Percentiles rank a stretch among this genome's conserved stretches.
These are phyloP conservation scores for Craterocephalus amniculus DNA, from an alignment of 2,797 vertebrate genomes.

Conservation along the genomic window DNA sequence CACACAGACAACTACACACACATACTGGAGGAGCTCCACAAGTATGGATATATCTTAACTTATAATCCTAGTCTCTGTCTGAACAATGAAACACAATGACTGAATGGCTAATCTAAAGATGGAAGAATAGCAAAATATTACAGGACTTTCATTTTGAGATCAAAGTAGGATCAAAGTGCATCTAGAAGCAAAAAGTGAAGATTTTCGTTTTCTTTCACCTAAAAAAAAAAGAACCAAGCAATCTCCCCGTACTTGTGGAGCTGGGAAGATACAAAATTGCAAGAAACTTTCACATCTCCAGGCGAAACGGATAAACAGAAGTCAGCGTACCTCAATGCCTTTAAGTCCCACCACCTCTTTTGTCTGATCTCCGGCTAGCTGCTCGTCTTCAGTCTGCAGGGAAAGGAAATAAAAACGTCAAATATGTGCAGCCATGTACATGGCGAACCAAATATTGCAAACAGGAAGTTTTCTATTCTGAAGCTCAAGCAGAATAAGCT, in stretches of 20 bases:
- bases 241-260: slow-evolving; percentile 6
- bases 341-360: slow-evolving; percentile 51
- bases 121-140: neutral
- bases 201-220: neutral
- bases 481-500: slow-evolving; percentile 10
- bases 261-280: neutral
- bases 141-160: neutral
- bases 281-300: neutral
- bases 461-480: neutral
- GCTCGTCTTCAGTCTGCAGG: slow-evolving; percentile 77
- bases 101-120: neutral
- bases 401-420: slow-evolving; percentile 38
- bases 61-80: neutral
- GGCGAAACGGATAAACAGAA: neutral
- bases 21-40: slow-evolving; percentile 15
- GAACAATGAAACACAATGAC: neutral
- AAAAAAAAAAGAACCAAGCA: neutral
- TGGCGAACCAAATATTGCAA: neutral
- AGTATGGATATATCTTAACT: neutral
- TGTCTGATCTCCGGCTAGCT: slow-evolving; percentile 40
- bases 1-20: too few species aligned
- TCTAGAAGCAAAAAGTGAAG: neutral
- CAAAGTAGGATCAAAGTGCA: neutral
- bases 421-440: neutral
- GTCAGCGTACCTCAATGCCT: slow-evolving; percentile 68